Conservation (phyloP, 2,113 vertebrate species). For the Elephantulus edwardii region DNA sequence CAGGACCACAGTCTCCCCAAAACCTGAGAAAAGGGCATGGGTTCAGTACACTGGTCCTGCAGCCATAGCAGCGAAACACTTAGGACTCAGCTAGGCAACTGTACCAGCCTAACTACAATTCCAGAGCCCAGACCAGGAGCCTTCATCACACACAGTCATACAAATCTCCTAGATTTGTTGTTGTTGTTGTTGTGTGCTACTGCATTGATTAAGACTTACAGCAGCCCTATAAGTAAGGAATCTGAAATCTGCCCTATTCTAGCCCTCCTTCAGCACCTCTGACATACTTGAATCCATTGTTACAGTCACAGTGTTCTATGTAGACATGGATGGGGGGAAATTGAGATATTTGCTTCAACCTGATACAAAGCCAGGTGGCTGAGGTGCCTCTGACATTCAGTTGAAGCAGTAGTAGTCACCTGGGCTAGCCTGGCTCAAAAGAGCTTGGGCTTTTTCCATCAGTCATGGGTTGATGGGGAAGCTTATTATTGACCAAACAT, state of each 20-base stretch:
- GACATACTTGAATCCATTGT: no score
- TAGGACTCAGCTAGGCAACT: not conserved
- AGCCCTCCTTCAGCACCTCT: no score
- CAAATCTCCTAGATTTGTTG: not conserved
- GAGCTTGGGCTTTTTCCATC: not conserved
- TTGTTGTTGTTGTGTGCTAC: no score
- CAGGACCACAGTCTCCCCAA: not conserved
- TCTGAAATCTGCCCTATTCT: no score
- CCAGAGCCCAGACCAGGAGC: not conserved
- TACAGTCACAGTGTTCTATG: no score
- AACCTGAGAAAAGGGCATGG: not conserved
- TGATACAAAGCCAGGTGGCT: not conserved
- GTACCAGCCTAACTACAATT: not conserved
- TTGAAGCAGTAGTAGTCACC: not conserved
- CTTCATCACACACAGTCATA: not conserved
- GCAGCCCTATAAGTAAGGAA: no score
- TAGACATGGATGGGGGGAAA: not conserved
- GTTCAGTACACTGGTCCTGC: not conserved
- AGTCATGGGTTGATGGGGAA: not conserved
- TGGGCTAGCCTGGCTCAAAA: not conserved
- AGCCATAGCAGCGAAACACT: not conserved
- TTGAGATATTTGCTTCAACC: slow-evolving; percentile 16
- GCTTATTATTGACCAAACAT: not conserved
- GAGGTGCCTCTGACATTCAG: not conserved
- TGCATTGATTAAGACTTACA: no score